phyloP scores from a whole-genome alignment of 2,888 invertebrate species.

The Eupithecia centaureata region DNA sequence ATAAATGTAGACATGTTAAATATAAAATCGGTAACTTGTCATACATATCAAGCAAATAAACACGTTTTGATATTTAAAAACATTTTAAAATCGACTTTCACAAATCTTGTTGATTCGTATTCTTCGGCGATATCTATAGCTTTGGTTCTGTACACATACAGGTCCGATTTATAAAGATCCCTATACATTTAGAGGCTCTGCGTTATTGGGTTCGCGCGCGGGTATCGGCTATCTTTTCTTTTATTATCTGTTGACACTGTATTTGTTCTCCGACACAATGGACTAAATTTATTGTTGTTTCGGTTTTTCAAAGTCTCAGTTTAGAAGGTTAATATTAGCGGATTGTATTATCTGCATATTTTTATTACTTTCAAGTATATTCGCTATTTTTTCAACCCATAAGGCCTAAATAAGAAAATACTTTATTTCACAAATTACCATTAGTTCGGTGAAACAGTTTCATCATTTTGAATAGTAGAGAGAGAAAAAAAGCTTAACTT shows the following conservation, averaged over 20 bases:
- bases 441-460: background rate
- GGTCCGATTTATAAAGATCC: slow-evolving; percentile 56
- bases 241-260: slow-evolving; percentile 71
- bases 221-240: slow-evolving; percentile 59
- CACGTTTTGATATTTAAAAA: background rate
- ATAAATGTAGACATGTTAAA: background rate
- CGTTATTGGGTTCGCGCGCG: slow-evolving; percentile 62
- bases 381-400: background rate
- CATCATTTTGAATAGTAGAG: background rate
- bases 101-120: slow-evolving; percentile 53
- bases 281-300: slow-evolving; percentile 63
- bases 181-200: slow-evolving; percentile 57
- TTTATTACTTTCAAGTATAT: background rate
- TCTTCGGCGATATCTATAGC: slow-evolving; percentile 60
- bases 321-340: slow-evolving; percentile 52
- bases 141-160: slow-evolving; percentile 63
- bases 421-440: background rate
- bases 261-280: slow-evolving; percentile 62
- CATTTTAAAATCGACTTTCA: slow-evolving; percentile 44
- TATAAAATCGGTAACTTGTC: background rate
- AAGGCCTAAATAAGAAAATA: background rate
- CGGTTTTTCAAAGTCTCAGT: slow-evolving; percentile 53
- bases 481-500: background rate
- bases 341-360: background rate
- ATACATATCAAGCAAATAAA: background rate